Evolutionary conservation across 1,140 invertebrate species (phyloP).

Genomic region (Pogonognathellus flavescens): DNA sequence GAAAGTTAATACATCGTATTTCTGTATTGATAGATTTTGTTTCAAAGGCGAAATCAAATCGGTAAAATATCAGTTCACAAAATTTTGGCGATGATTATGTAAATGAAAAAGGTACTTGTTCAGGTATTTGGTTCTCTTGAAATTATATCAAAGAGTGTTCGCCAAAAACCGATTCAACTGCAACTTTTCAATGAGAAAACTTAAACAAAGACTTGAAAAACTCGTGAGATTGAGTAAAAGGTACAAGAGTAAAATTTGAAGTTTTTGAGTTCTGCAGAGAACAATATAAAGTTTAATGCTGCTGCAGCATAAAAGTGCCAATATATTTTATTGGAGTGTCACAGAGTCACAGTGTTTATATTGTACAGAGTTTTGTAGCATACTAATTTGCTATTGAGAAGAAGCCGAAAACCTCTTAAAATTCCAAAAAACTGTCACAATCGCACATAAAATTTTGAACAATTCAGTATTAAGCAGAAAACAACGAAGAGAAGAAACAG

Average conservation of each 20-base stretch:
- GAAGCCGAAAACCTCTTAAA: background rate
- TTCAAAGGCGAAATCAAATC: background rate
- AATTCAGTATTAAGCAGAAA: background rate
- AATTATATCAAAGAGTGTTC: constrained; percentile 18
- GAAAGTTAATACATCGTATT: too few species aligned
- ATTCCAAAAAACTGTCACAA: background rate
- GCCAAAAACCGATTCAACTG: background rate
- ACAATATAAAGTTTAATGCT: too few species aligned
- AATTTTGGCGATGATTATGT: background rate
- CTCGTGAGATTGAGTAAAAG: background rate
- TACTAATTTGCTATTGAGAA: background rate
- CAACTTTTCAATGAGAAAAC: background rate
- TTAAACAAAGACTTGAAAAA: background rate
- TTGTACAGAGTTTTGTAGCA: background rate
- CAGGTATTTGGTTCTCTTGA: constrained; percentile 44
- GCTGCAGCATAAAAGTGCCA: too few species aligned
- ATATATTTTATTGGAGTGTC: too few species aligned
- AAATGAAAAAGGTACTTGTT: constrained; percentile 50
- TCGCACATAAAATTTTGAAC: constrained; percentile 7
- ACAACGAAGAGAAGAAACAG: background rate
- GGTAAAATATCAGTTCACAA: background rate
- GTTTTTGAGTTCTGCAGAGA: background rate
- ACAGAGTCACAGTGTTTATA: background rate
- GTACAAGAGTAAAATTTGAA: constrained; percentile 19
- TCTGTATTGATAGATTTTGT: too few species aligned